Evolutionary conservation across 2,113 vertebrate species (phyloP).

Genomic region (Lepisosteus oculatus): DNA sequence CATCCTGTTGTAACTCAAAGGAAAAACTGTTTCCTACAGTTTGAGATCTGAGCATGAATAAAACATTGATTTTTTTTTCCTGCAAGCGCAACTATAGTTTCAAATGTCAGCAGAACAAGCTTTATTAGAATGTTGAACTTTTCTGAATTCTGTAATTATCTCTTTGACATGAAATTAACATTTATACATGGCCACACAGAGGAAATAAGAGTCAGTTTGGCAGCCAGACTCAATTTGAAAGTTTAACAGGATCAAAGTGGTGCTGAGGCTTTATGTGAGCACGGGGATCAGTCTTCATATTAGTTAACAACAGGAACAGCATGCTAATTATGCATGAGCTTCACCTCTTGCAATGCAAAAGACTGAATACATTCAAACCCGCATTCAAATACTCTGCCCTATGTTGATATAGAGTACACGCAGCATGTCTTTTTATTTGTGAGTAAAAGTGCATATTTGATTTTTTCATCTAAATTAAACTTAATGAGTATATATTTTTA

Average conservation of each 20-base stretch:
- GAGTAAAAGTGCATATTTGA: no score
- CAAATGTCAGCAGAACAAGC: conserved; percentile 19
- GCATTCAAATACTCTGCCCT: no score
- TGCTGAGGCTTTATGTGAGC: not conserved
- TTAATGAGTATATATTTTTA: no score
- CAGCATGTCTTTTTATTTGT: no score
- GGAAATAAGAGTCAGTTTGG: conserved; percentile 9
- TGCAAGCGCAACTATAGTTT: conserved; percentile 3
- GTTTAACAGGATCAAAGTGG: conserved; percentile 7
- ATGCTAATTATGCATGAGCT: conserved; percentile 2
- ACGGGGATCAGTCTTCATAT: conserved; percentile 5
- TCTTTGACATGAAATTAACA: conserved; percentile 21
- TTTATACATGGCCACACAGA: conserved; percentile 9
- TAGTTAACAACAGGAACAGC: conserved; percentile 4
- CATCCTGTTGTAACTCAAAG: not conserved
- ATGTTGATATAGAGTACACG: no score
- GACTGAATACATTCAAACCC: not conserved
- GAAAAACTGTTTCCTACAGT: conserved; percentile 6
- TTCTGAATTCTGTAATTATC: conserved; percentile 2
- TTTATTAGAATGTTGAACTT: conserved; percentile 14
- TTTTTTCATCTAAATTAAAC: no score
- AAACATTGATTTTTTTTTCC: conserved; percentile 23
- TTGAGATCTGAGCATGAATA: conserved; percentile 19
- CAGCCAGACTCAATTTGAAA: conserved; percentile 6
- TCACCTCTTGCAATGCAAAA: conserved; percentile 1